A percentile compares a stretch with the other conserved stretches of the same genome.
Conservation (phyloP, 1,140 invertebrate species). For the Kradibia gibbosae region DNA sequence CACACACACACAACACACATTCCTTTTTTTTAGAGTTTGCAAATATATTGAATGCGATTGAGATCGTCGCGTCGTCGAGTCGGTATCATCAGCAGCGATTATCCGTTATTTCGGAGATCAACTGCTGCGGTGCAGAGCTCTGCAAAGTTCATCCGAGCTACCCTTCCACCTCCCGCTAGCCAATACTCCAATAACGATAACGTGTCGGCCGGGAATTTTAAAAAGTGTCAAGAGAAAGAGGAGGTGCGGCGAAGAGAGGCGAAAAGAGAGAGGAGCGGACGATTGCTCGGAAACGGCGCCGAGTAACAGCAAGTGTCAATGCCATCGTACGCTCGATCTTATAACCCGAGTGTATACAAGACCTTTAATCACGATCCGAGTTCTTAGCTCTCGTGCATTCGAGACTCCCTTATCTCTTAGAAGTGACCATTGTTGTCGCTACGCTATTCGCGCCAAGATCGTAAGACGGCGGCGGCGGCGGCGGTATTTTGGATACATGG, state of each 20-base stretch:
- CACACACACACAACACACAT: too few species aligned
- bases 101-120: neutral
- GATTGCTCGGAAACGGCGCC: neutral
- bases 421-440: neutral
- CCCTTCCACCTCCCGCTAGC: neutral
- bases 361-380: neutral
- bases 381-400: neutral
- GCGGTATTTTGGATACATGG: neutral
- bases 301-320: neutral
- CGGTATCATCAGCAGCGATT: neutral
- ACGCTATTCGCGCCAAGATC: neutral
- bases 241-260: neutral
- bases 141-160: neutral
- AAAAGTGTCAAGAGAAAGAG: neutral
- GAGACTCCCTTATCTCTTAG: neutral
- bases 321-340: neutral
- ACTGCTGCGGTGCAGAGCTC: neutral
- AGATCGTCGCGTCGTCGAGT: neutral
- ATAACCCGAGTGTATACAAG: too few species aligned
- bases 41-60: conserved; percentile 1
- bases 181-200: neutral
- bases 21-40: too few species aligned
- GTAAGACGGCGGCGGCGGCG: neutral
- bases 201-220: neutral
- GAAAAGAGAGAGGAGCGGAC: neutral